Base-by-base conservation (phyloP, 1,140 invertebrate species). In the Rhynchophorus ferrugineus region DNA sequence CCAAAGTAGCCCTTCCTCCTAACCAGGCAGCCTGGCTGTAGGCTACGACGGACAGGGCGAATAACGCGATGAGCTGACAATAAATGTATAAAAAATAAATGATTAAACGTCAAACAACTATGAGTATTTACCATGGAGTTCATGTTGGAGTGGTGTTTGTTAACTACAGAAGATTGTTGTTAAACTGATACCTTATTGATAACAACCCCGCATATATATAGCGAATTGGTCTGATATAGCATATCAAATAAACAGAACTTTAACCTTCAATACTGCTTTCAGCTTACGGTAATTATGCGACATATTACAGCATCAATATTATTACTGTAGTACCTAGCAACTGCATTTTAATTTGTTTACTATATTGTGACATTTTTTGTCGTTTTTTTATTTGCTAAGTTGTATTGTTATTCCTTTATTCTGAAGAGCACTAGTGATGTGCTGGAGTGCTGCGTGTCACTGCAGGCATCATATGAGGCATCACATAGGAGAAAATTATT, bases 71-170 rank as follows among this genome's bases (percentile, higher is more conserved):
- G 21, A 65, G 51, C 65, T 66, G 19, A 24, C 17, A 37, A n/a
- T n/a, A n/a, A n/a, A n/a, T n/a, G n/a, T n/a, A n/a, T n/a, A n/a
- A n/a, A n/a, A n/a, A n/a, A n/a, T n/a, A n/a, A n/a, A n/a, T n/a
- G n/a, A n/a, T n/a, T n/a, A n/a, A n/a, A n/a, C n/a, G n/a, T n/a
- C n/a, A n/a, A n/a, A n/a, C n/a, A n/a, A n/a, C n/a, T n/a, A n/a
- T n/a, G n/a, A n/a, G n/a, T n/a, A n/a, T 59, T 62, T 62, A 62
- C 61, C 61, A 62, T 50, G 46, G 59, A 61, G 57, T 62, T 61
- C 61, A 62, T 62, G 29, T 19, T 56, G 37, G 29, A 29, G 22
- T 33, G 29, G 16, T 47, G 20, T 48, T 43, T 33, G 17, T 17
- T 22, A 46, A 34, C 18, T 34, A 21, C 35, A 33, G 18, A 33